These are phyloP conservation scores for Contarinia nasturtii DNA, from an alignment of 1,140 invertebrate genomes.

Conservation along the genomic window DNA sequence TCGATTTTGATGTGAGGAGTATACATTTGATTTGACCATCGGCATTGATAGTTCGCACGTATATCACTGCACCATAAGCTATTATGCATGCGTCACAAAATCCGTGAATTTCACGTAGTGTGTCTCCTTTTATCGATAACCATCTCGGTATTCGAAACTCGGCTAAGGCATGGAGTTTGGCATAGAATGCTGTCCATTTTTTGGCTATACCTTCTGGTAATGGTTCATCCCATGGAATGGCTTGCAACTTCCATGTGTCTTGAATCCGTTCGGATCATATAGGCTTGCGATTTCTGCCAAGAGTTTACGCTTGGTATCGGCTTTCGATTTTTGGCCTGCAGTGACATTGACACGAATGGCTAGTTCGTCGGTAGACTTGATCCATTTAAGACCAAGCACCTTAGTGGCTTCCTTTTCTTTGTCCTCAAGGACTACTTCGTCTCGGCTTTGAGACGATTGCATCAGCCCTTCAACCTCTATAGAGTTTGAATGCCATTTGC, in stretches of 20 bases:
- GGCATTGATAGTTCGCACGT: constrained; percentile 7
- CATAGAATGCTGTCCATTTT: constrained; percentile 8
- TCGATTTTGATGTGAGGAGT: constrained; percentile 11
- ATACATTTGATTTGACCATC: constrained; percentile 2
- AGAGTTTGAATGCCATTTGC: constrained; percentile 12
- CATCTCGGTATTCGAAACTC: constrained; percentile 8
- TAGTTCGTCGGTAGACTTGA: constrained; percentile 5
- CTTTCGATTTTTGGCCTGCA: constrained; percentile 11
- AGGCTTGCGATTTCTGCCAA: constrained; percentile 9
- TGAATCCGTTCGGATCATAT: constrained; percentile 24
- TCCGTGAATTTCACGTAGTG: constrained; percentile 9
- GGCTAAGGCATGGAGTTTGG: constrained; percentile 5
- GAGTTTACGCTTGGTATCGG: constrained; percentile 4
- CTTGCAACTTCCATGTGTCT: constrained; percentile 14
- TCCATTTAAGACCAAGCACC: constrained; percentile 9
- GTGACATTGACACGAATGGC: constrained; percentile 9
- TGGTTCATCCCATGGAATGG: constrained; percentile 14
- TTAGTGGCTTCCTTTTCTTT: constrained; percentile 2
- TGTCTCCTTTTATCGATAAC: not conserved
- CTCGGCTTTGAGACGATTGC: too few relatives aligned
- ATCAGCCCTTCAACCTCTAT: constrained; percentile 5
- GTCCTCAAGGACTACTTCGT: not conserved
- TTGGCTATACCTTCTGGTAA: constrained; percentile 7
- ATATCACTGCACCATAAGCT: constrained; percentile 20
- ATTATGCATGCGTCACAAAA: constrained; percentile 21